phyloP scores from a whole-genome alignment of 2,888 invertebrate species.

The Stenolophus ochropezus region DNA sequence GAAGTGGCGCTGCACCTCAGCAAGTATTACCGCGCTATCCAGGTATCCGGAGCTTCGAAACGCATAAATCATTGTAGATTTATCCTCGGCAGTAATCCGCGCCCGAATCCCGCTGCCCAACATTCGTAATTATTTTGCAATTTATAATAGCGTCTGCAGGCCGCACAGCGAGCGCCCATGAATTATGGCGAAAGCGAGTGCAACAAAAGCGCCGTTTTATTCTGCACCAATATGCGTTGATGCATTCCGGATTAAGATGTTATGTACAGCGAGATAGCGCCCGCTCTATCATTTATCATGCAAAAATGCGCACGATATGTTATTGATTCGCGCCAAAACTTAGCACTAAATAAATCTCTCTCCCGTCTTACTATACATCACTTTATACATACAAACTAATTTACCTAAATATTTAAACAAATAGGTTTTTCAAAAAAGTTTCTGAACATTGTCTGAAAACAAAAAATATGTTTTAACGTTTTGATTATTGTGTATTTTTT shows the following conservation, averaged over 20 bases:
- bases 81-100: conserved; percentile 58
- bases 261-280: background rate
- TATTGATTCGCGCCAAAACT: background rate
- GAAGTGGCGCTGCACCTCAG: background rate
- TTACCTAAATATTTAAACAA: background rate
- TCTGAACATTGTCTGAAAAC: no score
- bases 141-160: conserved; percentile 59
- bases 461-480: no score
- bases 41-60: conserved; percentile 37
- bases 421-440: no score
- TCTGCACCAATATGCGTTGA: conserved; percentile 46
- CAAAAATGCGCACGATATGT: background rate
- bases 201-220: conserved; percentile 53
- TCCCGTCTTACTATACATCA: background rate
- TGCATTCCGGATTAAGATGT: conserved; percentile 51
- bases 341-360: background rate
- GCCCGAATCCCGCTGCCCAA: conserved; percentile 59
- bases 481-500: no score
- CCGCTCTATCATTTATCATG: conserved; percentile 35
- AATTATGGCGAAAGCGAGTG: conserved; percentile 53
- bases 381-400: background rate
- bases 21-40: conserved; percentile 2
- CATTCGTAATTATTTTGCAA: conserved; percentile 61
- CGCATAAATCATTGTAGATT: conserved; percentile 60
- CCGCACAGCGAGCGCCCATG: conserved; percentile 16